Percentiles rank a stretch among this genome's conserved stretches.
Conservation (phyloP, 2,797 vertebrate species). For the Enteromius radiatus region DNA sequence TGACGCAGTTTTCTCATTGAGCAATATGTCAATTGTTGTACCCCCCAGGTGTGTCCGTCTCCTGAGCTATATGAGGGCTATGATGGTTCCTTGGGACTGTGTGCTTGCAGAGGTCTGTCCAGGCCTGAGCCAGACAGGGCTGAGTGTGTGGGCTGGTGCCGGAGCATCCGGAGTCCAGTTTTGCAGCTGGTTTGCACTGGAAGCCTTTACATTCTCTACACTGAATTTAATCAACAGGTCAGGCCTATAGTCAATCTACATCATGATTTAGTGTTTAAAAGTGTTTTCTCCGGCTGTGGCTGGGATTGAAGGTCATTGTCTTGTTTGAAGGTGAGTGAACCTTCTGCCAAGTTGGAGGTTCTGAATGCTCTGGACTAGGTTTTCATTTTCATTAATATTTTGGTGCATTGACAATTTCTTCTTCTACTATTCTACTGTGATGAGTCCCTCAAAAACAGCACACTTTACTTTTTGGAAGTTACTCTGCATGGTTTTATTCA, state of each 20-base stretch:
- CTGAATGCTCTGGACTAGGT: too few species aligned
- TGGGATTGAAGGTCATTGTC: too few species aligned
- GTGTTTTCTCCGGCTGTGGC: too few species aligned
- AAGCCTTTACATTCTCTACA: conserved; percentile 75
- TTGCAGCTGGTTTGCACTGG: conserved; percentile 74
- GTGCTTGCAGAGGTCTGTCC: conserved; percentile 75
- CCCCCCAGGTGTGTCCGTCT: conserved; percentile 81
- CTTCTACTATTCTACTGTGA: too few species aligned
- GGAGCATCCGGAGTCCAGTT: conserved; percentile 51
- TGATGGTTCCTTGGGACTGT: conserved; percentile 85
- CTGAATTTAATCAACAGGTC: conserved; percentile 66
- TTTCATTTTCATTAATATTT: too few species aligned
- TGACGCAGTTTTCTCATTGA: not conserved
- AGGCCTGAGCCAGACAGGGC: conserved; percentile 68
- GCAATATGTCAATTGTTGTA: not conserved
- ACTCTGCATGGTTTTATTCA: too few species aligned
- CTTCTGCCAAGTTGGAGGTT: too few species aligned
- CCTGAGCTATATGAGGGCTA: conserved; percentile 80
- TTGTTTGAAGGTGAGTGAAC: too few species aligned
- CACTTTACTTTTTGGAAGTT: too few species aligned
- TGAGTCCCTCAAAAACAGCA: too few species aligned
- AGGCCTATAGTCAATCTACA: not conserved
- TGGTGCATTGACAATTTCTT: too few species aligned
- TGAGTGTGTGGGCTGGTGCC: conserved; percentile 75
- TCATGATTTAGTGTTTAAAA: not conserved